phyloP scores from a whole-genome alignment of 2,797 vertebrate genomes.

The Phoxinus dragarum region DNA sequence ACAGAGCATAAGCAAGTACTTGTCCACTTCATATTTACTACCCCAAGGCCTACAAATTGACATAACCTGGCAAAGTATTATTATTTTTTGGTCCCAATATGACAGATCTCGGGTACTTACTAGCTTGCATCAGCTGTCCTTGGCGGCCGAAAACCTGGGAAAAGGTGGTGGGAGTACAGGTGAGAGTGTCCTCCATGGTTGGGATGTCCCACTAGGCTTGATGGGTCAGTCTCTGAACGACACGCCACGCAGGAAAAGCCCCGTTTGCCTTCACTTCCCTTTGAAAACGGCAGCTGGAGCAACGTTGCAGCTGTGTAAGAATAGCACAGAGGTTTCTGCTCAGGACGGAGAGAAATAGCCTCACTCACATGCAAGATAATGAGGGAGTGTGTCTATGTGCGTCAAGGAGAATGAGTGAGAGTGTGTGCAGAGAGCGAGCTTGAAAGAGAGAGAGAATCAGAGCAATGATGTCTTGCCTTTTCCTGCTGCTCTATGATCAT shows the following conservation, averaged over 20 bases:
- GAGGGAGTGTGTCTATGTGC: conserved; percentile 54
- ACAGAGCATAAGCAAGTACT: conserved; percentile 19
- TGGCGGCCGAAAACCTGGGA: conserved; percentile 85
- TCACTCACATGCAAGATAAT: conserved; percentile 36
- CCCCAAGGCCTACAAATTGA: conserved; percentile 1
- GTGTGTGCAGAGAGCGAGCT: conserved; percentile 18
- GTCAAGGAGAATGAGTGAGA: conserved; percentile 54
- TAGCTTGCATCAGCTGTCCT: conserved; percentile 84
- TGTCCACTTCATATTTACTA: conserved; percentile 20
- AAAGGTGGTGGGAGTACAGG: conserved; percentile 82
- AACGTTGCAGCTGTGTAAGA: conserved; percentile 39
- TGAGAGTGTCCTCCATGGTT: conserved; percentile 82
- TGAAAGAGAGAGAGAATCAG: conserved; percentile 45
- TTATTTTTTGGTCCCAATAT: background rate
- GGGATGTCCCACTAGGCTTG: conserved; percentile 58
- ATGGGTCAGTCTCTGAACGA: conserved; percentile 45
- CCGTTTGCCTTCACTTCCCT: conserved; percentile 21
- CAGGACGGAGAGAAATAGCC: conserved; percentile 27
- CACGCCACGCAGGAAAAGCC: conserved; percentile 59
- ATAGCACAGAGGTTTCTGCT: conserved; percentile 42
- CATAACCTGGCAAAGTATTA: background rate
- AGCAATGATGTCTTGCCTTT: conserved; percentile 56
- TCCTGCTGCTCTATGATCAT: conserved; percentile 45
- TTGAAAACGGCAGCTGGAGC: conserved; percentile 22
- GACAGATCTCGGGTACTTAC: conserved; percentile 70